Conservation (phyloP, 2,888 invertebrate genomes). For the Chromoteleia sp. region DNA sequence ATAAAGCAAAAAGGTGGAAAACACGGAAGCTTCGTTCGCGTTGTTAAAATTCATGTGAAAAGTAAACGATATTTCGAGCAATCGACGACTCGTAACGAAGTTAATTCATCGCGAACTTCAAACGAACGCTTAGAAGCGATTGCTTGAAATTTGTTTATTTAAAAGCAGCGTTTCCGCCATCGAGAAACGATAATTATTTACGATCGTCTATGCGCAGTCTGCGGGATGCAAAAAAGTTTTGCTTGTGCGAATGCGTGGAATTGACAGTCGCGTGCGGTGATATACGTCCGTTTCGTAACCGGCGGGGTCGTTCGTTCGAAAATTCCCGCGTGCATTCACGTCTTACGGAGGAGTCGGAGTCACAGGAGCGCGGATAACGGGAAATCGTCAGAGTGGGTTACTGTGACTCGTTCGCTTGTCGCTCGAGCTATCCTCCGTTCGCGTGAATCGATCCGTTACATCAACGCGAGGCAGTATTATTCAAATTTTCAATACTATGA, state of each 20-base stretch:
- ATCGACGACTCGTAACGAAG: no score
- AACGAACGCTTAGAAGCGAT: no score
- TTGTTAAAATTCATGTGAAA: no score
- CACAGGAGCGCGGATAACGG: conserved; percentile 38
- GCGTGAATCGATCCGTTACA: conserved; percentile 38
- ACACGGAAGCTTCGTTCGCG: no score
- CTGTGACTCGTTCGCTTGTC: conserved; percentile 46
- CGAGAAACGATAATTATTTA: conserved; percentile 13
- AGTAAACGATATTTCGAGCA: no score
- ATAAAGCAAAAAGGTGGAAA: no score
- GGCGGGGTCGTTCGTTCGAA: conserved; percentile 28
- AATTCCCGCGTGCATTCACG: neutral
- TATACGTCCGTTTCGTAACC: conserved; percentile 34
- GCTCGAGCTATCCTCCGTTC: neutral
- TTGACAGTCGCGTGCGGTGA: neutral
- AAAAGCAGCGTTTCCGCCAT: neutral
- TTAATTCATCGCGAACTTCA: no score
- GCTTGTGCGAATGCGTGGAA: neutral
- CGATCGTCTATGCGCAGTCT: conserved; percentile 27
- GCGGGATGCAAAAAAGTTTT: conserved; percentile 19
- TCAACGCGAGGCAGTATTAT: conserved; percentile 15
- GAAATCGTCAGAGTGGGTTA: conserved; percentile 45
- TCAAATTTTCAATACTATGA: conserved; percentile 7
- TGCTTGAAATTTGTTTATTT: no score
- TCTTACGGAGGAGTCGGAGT: neutral